Base-by-base conservation (phyloP, 2,797 vertebrate genomes). In the Furcifer pardalis region DNA sequence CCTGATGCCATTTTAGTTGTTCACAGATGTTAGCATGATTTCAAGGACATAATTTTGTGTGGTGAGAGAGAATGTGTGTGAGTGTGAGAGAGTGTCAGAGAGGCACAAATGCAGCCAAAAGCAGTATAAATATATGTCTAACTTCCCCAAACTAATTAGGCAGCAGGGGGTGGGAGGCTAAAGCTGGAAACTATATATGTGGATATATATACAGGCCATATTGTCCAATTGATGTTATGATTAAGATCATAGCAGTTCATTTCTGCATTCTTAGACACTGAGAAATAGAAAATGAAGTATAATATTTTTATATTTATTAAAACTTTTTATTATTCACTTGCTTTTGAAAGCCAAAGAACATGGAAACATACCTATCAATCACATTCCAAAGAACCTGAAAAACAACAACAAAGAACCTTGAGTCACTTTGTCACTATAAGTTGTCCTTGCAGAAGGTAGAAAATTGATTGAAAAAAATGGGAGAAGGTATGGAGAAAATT, bases 331-430 rank as follows among this genome's bases (percentile, higher is more conserved):
- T 40, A 2, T 71, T 77, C 81, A 89, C 65, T 82, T 1, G 7
- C 40, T 79, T 59, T 73, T 73, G 32, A 88, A 83, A 79, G 65
- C 84, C 35, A 44, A 85, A 91, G 90, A 89, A 63, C 52, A 81
- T 6, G 1, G 79, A 9, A 87, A 88, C 79, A 0, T 1, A 59
- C 21, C 2, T 87, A 4, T 82, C 30, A 66, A 77, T 78, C 74
- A 90, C 79, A 30, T 78, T 52, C 27, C 74, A 19, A 0, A 1
- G 30, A 81, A 82, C 72, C 30, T 30, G 23, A 68, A 79, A 75
- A 76, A 0, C n/a, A 42, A 25, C 37, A 71, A 71, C 9, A 42
- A 12, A 71, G 23, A 40, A 56, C 52, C 21, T 25, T 23, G 17
- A 13, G 25, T 40, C 23, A 27, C 8, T 56, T 5, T 27, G 25